phyloP scores from a whole-genome alignment of 2,797 vertebrate genomes.

The Enteromius afrohamiltoni region DNA sequence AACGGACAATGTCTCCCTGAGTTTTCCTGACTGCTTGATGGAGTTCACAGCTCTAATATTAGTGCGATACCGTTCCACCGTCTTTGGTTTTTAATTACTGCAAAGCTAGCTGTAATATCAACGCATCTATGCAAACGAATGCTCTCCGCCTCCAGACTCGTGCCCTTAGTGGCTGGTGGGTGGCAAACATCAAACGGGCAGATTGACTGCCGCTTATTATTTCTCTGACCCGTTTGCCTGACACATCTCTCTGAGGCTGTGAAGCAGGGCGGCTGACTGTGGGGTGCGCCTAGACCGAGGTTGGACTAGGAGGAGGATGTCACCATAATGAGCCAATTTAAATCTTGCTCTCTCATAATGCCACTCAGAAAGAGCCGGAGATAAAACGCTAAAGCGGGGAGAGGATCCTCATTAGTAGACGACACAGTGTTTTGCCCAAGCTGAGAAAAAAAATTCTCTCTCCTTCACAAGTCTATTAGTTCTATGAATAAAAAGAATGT shows the following conservation, averaged over 20 bases:
- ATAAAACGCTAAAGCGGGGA: conserved; percentile 56
- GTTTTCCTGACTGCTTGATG: conserved; percentile 45
- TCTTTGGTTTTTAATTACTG: conserved; percentile 63
- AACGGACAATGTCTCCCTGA: conserved; percentile 34
- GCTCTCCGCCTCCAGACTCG: conserved; percentile 41
- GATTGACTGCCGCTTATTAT: conserved; percentile 73
- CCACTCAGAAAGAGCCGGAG: conserved; percentile 54
- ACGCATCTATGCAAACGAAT: conserved; percentile 41
- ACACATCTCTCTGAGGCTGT: conserved; percentile 48
- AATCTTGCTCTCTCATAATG: conserved; percentile 67
- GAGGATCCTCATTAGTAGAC: conserved; percentile 70
- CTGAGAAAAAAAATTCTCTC: conserved; percentile 35
- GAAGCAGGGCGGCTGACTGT: conserved; percentile 29
- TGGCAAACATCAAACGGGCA: conserved; percentile 68
- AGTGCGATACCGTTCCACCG: conserved; percentile 4
- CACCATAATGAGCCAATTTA: conserved; percentile 79
- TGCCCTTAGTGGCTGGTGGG: conserved; percentile 55
- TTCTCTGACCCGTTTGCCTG: conserved; percentile 63
- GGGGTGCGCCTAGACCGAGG: conserved; percentile 36
- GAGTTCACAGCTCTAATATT: conserved; percentile 37
- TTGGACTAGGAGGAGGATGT: conserved; percentile 49
- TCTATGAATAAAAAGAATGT: conserved; percentile 40
- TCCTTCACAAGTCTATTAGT: conserved; percentile 47
- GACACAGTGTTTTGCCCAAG: conserved; percentile 49
- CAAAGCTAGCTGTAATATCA: conserved; percentile 49